Evolutionary conservation across 2,113 vertebrate species (phyloP), one percentile per base, ranked within the genome.

Genomic region (Paradoxurus hermaphroditus): DNA sequence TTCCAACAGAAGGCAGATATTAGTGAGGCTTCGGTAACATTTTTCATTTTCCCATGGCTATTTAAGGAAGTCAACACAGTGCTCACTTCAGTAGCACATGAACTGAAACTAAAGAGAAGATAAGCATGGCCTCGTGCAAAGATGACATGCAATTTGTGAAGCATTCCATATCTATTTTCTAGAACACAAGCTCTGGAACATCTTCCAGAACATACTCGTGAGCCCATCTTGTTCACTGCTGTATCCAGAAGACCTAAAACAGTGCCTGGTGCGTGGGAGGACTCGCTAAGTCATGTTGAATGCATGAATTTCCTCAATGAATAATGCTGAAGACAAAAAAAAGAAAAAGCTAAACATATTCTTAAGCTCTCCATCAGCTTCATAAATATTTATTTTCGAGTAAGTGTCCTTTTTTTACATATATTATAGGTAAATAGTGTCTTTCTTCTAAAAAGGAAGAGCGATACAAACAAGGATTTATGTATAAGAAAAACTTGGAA

Each of bases 391-490:
- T 83, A 36, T 65, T 81, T 62, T 95, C 49, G 49, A 86, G 25
- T 39, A 16, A 93, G 92, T 72, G 31, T 19, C 15, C n/a, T 82
- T 93, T 96, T 39, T 67, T 92, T 39, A 70, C 5, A 39, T 86
- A 29, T 34, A 84, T 81, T 67, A 56, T 65, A 72, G 92, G 81
- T 86, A 46, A 81, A 81, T 19, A 72, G 39, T 90, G 82, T 68
- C 56, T 81, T 93, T 91, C 81, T 19, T 91, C 79, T 88, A 44
- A 87, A 93, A 96, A 81, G 5, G 51, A 82, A 67, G n/a, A 19
- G 9, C 87, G 34, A 44, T 25, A 81, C 4, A 29, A 72, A 87
- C 23, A 89, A 36, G 31, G 72, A 86, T 68, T 44, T 95, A 77
- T 83, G 83, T 53, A 21, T 70, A 53, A 68, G 41, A 81, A 63